Percentiles rank a stretch among this genome's conserved stretches.
Evolutionary conservation across 2,888 invertebrate species (phyloP).

Genomic region (Leptopterna dolabrata): DNA sequence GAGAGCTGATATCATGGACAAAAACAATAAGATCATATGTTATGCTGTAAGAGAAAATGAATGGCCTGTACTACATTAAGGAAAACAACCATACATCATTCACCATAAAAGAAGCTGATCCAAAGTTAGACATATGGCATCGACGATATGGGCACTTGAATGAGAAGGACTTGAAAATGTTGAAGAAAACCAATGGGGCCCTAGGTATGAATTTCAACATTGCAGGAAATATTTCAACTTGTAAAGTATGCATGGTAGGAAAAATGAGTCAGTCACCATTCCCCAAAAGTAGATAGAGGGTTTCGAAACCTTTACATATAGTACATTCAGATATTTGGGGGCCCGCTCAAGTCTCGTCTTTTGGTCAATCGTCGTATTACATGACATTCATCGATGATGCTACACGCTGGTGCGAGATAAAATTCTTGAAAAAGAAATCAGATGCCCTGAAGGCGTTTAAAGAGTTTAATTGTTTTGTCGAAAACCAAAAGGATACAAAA

Average conservation of each 20-base stretch:
- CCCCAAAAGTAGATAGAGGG: not conserved
- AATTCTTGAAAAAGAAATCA: conserved; percentile 61
- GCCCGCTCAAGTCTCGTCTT: conserved; percentile 60
- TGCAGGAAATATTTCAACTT: not conserved
- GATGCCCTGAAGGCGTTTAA: conserved; percentile 60
- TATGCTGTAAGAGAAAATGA: not conserved
- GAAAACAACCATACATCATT: not conserved
- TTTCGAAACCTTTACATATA: conserved; percentile 59
- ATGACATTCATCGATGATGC: conserved; percentile 63
- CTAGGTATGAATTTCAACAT: conserved; percentile 6
- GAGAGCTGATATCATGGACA: not conserved
- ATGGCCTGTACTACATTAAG: conserved; percentile 16
- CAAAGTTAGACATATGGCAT: conserved; percentile 8
- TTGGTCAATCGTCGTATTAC: conserved; percentile 60
- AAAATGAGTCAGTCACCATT: conserved; percentile 44
- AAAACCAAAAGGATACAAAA: conserved; percentile 61
- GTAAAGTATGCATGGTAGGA: conserved; percentile 19
- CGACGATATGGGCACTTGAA: conserved; percentile 38
- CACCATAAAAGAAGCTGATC: not conserved
- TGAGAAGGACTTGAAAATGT: conserved; percentile 18
- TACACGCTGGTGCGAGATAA: conserved; percentile 61
- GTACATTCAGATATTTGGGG: conserved; percentile 62
- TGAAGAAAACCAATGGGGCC: not conserved
- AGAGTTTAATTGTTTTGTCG: conserved; percentile 59
- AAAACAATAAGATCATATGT: not conserved